Evolutionary conservation across 1,140 invertebrate genomes (phyloP).

Genomic region (Ceratitis capitata): DNA sequence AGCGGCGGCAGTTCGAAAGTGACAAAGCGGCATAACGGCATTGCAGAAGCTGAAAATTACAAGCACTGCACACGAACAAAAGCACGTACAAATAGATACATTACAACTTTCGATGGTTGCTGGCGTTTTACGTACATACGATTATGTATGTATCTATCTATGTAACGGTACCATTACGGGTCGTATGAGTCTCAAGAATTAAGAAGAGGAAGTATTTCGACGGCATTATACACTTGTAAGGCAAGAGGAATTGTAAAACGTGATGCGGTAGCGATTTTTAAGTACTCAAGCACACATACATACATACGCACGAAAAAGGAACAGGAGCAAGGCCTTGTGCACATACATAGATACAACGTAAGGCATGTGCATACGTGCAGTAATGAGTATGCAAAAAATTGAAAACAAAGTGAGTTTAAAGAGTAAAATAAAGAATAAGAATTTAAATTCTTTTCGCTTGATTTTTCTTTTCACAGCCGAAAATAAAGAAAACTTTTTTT

Average conservation of each 20-base stretch:
- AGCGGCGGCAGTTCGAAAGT: no score
- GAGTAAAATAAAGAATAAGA: no score
- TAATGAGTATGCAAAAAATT: neutral
- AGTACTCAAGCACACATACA: neutral
- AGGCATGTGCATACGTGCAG: neutral
- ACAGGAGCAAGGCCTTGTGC: neutral
- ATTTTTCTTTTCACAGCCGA: no score
- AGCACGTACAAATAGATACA: neutral
- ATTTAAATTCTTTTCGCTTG: no score
- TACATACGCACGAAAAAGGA: neutral
- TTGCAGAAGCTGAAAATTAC: neutral
- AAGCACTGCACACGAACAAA: neutral
- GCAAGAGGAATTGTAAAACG: slow-evolving; percentile 13
- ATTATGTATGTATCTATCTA: no score
- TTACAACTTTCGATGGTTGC: neutral
- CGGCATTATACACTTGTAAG: neutral
- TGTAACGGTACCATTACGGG: neutral
- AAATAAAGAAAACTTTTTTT: no score
- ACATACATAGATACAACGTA: neutral
- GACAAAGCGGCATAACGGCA: neutral
- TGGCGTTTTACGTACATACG: no score
- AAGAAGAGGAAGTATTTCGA: neutral
- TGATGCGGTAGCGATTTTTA: neutral
- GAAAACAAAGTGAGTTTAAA: neutral
- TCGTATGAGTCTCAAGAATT: neutral